Evolutionary conservation across 92 coral and sea anemone species (phyloP).

Genomic region (Zoanthus sansibaricus): DNA sequence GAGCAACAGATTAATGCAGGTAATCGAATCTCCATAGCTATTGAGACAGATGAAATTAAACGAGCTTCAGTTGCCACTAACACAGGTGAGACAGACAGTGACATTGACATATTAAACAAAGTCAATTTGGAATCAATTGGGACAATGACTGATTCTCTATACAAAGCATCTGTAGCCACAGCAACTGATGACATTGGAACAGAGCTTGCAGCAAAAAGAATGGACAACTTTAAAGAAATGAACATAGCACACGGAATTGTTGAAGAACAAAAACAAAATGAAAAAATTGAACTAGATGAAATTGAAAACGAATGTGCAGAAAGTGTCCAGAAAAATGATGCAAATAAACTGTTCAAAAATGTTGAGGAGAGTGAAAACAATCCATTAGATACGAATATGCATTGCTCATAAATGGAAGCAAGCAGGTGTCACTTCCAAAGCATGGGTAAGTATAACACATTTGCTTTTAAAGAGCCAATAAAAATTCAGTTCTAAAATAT

Average conservation of each 20-base stretch:
- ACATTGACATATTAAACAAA: slow-evolving; percentile 16
- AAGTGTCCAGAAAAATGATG: neutral
- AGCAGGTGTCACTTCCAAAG: neutral
- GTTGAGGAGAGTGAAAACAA: neutral
- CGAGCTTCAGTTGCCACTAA: slow-evolving; percentile 81
- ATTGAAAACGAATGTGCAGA: neutral
- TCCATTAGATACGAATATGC: neutral
- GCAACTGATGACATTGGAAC: slow-evolving; percentile 45
- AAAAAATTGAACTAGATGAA: neutral
- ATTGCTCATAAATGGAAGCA: neutral
- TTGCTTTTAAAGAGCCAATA: neutral
- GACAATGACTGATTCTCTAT: slow-evolving; percentile 89
- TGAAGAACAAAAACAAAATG: neutral
- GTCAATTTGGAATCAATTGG: slow-evolving; percentile 72
- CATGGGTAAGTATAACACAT: neutral
- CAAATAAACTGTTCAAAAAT: neutral
- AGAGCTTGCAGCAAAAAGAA: neutral
- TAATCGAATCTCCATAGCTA: slow-evolving; percentile 71
- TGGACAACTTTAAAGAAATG: neutral
- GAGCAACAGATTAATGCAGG: slow-evolving; percentile 42
- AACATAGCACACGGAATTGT: neutral
- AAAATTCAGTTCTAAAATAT: too few relatives aligned
- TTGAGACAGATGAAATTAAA: slow-evolving; percentile 79
- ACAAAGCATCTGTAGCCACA: slow-evolving; percentile 80
- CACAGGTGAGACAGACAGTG: slow-evolving; percentile 65